Evolutionary conservation across 2,888 invertebrate species (phyloP).

Genomic region (Cartodere bifasciata): DNA sequence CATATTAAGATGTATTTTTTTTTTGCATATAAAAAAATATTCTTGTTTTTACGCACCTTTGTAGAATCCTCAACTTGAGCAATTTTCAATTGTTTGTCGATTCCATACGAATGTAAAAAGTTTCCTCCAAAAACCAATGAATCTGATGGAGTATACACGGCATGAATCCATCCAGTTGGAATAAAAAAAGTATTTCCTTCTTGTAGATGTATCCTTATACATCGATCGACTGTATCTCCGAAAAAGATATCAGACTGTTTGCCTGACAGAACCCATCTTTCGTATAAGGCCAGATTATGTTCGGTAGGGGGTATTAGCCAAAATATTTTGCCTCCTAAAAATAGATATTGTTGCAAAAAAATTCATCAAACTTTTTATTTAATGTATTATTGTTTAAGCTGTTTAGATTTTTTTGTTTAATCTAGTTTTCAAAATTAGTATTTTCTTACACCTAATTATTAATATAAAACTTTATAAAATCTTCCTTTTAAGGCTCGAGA

Average conservation of each 20-base stretch:
- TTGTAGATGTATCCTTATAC: slow-evolving; percentile 68
- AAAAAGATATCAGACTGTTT: slow-evolving; percentile 94
- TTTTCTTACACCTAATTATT: no score
- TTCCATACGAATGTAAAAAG: slow-evolving; percentile 91
- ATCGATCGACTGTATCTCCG: slow-evolving; percentile 90
- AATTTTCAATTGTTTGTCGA: slow-evolving; percentile 91
- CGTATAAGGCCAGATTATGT: slow-evolving; percentile 80
- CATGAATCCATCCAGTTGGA: slow-evolving; percentile 98
- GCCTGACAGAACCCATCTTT: slow-evolving; percentile 92
- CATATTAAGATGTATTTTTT: no score
- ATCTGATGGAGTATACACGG: slow-evolving; percentile 92
- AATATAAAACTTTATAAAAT: no score
- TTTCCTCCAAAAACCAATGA: slow-evolving; percentile 97
- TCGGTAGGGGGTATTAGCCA: slow-evolving; percentile 97
- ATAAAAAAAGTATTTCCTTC: slow-evolving; percentile 95
- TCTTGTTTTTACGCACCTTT: slow-evolving; percentile 44
- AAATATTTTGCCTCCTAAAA: no score
- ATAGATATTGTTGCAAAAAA: no score
- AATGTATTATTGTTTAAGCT: no score
- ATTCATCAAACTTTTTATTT: no score
- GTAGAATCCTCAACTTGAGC: slow-evolving; percentile 91
- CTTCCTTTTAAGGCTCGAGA: no score
- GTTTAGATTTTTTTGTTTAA: no score
- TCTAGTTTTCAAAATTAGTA: no score
- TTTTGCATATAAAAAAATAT: slow-evolving; percentile 4